phyloP scores from a whole-genome alignment of 2,888 invertebrate genomes.

The Helobdella robusta region DNA sequence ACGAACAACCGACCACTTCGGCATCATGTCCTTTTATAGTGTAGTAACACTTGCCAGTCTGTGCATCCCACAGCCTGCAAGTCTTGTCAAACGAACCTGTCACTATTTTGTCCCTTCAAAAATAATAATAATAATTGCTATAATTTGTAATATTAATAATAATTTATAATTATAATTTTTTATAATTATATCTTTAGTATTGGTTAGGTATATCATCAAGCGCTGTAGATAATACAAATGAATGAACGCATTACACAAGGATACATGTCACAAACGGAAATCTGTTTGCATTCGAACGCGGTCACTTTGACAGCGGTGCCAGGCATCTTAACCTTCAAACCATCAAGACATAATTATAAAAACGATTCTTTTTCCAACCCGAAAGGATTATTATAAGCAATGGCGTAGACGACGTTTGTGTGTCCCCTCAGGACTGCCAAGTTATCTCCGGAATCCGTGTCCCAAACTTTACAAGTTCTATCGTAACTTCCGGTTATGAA shows the following conservation, averaged over 20 bases:
- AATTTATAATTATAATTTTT: too few relatives aligned
- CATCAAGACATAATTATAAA: too few relatives aligned
- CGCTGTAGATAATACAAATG: too few relatives aligned
- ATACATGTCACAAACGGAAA: too few relatives aligned
- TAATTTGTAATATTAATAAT: too few relatives aligned
- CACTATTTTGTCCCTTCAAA: constrained; percentile 49
- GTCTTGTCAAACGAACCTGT: constrained; percentile 51
- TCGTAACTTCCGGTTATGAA: constrained; percentile 75
- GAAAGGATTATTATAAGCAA: constrained; percentile 63
- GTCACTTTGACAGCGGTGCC: too few relatives aligned
- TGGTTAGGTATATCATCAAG: too few relatives aligned
- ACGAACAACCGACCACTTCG: constrained; percentile 45
- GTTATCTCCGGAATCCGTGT: constrained; percentile 62
- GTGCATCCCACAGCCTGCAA: constrained; percentile 48
- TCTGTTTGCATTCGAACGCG: too few relatives aligned
- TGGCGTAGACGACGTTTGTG: constrained; percentile 71
- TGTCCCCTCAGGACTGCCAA: constrained; percentile 64
- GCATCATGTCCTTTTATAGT: constrained; percentile 49
- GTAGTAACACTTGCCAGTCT: constrained; percentile 49
- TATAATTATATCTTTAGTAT: too few relatives aligned
- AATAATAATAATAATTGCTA: too few relatives aligned
- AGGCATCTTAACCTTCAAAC: too few relatives aligned
- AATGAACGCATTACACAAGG: too few relatives aligned
- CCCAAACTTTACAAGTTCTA: constrained; percentile 71
- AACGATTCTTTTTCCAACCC: constrained; percentile 57